phyloP scores from a whole-genome alignment of 2,888 invertebrate genomes.

The Parnassius smintheus region DNA sequence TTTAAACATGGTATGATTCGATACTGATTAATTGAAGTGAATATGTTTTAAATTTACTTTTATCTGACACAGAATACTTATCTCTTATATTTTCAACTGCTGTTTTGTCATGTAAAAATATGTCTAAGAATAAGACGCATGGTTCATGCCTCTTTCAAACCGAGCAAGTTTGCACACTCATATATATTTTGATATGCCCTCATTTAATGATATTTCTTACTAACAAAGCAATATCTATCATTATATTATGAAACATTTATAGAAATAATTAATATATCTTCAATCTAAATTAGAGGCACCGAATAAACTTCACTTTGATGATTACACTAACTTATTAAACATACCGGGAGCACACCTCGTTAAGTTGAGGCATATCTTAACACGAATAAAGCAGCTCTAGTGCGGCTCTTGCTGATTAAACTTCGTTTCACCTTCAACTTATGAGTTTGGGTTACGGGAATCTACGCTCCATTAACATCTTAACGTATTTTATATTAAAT shows the following conservation, averaged over 20 bases:
- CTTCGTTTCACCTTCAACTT: constrained; percentile 43
- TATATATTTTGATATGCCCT: no score
- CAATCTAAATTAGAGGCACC: constrained; percentile 26
- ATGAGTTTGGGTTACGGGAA: constrained; percentile 35
- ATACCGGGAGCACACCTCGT: constrained; percentile 38
- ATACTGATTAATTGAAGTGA: no score
- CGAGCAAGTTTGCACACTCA: no score
- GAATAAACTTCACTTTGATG: constrained; percentile 33
- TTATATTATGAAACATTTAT: constrained; percentile 7
- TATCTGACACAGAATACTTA: no score
- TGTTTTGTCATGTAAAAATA: no score
- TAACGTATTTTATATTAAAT: constrained; percentile 27
- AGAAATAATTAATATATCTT: constrained; percentile 23
- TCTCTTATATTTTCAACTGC: no score
- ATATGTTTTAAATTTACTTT: no score
- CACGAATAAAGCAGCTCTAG: constrained; percentile 47
- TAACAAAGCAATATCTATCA: constrained; percentile 14
- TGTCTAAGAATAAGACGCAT: no score
- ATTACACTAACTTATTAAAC: constrained; percentile 34
- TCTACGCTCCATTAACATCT: constrained; percentile 35
- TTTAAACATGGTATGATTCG: no score
- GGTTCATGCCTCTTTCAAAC: no score
- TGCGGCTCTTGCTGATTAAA: constrained; percentile 65
- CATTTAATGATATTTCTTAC: no score
- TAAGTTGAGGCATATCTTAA: constrained; percentile 40